Percentiles rank a stretch among this genome's conserved stretches.
These are phyloP conservation scores for Choristoneura rosaceana DNA, from an alignment of 2,888 invertebrate genomes.

Conservation along the genomic window DNA sequence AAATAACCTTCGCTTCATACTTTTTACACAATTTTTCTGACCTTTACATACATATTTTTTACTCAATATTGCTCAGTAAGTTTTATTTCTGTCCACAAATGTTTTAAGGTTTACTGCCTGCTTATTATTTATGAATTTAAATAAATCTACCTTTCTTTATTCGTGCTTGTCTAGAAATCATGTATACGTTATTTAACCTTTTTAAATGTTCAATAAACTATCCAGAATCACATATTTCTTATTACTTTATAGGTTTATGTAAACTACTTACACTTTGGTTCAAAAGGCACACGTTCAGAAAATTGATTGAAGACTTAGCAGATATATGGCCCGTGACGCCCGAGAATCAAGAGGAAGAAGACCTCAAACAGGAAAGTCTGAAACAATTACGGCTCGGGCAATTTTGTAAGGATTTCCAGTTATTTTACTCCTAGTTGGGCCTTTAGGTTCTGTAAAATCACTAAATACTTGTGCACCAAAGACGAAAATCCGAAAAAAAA, in stretches of 20 bases:
- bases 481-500: not conserved
- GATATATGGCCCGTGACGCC: conserved; percentile 68
- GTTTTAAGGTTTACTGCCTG: too few relatives aligned
- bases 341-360: conserved; percentile 56
- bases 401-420: conserved; percentile 52
- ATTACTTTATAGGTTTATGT: conserved; percentile 60
- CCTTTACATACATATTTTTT: not conserved
- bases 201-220: conserved; percentile 9
- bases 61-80: not conserved
- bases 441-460: not conserved
- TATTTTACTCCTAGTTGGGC: not conserved
- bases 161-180: too few relatives aligned
- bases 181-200: too few relatives aligned
- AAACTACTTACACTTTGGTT: conserved; percentile 71
- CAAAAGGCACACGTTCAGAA: conserved; percentile 64
- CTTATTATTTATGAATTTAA: too few relatives aligned
- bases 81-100: too few relatives aligned
- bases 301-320: conserved; percentile 65
- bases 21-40: conserved; percentile 9
- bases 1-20: conserved; percentile 6
- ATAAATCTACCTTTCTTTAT: not conserved
- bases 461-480: not conserved
- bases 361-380: conserved; percentile 64
- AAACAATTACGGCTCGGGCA: conserved; percentile 62
- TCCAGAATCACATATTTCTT: not conserved